Percentiles rank a stretch among this genome's conserved stretches.
These are phyloP conservation scores for Tenthredo livida DNA, from an alignment of 2,888 invertebrate genomes.

Conservation along the genomic window DNA sequence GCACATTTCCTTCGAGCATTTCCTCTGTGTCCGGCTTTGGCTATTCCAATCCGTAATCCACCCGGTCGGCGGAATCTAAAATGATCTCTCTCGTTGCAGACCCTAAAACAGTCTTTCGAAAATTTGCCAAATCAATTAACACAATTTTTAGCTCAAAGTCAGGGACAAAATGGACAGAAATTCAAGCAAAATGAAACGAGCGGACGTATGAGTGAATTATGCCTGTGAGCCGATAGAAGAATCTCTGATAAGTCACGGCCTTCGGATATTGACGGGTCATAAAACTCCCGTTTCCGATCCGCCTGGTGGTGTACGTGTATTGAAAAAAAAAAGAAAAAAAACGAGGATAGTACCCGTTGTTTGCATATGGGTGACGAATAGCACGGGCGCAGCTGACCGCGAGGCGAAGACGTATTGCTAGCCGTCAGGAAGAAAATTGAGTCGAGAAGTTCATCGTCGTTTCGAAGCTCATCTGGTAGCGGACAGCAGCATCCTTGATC, in stretches of 20 bases:
- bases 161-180: not conserved
- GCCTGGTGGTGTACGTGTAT: not conserved
- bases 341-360: not conserved
- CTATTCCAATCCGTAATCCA: not conserved
- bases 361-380: slow-evolving; percentile 54
- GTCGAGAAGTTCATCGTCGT: slow-evolving; percentile 55
- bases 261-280: slow-evolving; percentile 24
- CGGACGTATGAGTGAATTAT: not conserved
- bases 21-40: not conserved
- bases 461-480: slow-evolving; percentile 44
- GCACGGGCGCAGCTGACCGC: slow-evolving; percentile 60
- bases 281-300: not conserved
- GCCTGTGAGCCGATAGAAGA: not conserved
- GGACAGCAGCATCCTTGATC: slow-evolving; percentile 26
- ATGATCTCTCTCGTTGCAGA: not conserved
- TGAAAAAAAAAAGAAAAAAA: not conserved
- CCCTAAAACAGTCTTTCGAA: not conserved
- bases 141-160: not conserved
- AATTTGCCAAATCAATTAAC: no score
- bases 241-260: not conserved
- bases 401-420: slow-evolving; percentile 57
- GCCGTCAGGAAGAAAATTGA: slow-evolving; percentile 60
- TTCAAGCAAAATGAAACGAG: not conserved
- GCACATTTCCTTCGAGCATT: slow-evolving; percentile 36
- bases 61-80: not conserved